These are phyloP conservation scores for Cartodere bifasciata DNA, from an alignment of 2,888 invertebrate genomes.

Conservation along the genomic window DNA sequence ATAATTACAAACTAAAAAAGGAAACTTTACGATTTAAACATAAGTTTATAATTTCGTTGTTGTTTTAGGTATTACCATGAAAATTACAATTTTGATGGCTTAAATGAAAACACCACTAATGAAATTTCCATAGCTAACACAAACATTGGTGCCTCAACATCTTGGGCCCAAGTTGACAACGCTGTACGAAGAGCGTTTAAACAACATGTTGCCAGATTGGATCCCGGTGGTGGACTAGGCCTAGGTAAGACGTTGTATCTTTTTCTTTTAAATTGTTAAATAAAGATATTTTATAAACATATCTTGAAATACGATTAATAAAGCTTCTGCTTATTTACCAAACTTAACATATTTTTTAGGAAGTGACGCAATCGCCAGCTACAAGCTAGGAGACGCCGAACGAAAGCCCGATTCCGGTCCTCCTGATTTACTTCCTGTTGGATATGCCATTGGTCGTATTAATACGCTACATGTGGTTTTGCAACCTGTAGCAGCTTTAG, in stretches of 20 bases:
- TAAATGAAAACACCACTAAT: conserved; percentile 33
- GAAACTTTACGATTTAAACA: not conserved
- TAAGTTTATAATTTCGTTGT: not conserved
- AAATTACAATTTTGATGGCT: conserved; percentile 32
- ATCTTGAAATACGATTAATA: not conserved
- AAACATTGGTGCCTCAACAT: conserved; percentile 82
- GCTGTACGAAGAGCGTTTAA: conserved; percentile 86
- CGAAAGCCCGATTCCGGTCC: conserved; percentile 66
- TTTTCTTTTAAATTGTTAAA: conserved; percentile 10
- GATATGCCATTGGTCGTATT: conserved; percentile 81
- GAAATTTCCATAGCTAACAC: conserved; percentile 78
- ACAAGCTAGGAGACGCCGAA: conserved; percentile 84
- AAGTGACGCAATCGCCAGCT: conserved; percentile 79
- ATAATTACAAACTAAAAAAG: too few species aligned
- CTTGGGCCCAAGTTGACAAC: conserved; percentile 90
- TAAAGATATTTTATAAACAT: not conserved
- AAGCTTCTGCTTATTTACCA: too few species aligned
- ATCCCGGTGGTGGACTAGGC: conserved; percentile 83
- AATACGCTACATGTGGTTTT: conserved; percentile 82
- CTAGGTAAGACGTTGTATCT: conserved; percentile 29
- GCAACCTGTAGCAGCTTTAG: conserved; percentile 72
- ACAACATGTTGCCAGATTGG: conserved; percentile 85
- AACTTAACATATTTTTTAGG: too few species aligned
- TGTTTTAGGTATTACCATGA: conserved; percentile 29
- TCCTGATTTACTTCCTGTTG: conserved; percentile 86